phyloP scores from a whole-genome alignment of 2,888 invertebrate genomes.

The Tholera decimalis region DNA sequence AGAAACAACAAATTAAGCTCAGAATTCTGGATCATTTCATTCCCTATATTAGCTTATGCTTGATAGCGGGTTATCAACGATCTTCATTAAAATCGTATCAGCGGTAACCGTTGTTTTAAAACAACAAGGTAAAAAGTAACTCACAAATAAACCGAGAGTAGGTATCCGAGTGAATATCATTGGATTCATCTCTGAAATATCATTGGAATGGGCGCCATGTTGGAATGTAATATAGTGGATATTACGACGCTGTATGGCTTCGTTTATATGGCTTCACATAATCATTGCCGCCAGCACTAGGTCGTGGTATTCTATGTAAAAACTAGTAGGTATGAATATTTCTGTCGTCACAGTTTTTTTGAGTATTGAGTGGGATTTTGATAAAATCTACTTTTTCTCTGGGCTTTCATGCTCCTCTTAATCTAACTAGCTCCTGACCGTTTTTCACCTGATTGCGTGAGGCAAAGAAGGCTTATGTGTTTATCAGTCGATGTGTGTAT shows the following conservation, averaged over 20 bases:
- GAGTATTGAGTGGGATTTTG: not conserved
- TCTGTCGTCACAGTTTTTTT: not conserved
- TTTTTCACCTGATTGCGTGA: no score
- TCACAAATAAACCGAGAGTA: not conserved
- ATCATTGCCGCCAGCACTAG: no score
- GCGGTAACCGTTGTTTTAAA: no score
- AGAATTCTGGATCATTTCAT: no score
- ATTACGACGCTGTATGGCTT: constrained; percentile 24
- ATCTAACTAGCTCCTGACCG: no score
- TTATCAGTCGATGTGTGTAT: no score
- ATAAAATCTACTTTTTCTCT: not conserved
- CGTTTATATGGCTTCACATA: constrained; percentile 34
- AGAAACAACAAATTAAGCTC: no score
- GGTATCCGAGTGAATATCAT: constrained; percentile 16
- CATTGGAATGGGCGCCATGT: constrained; percentile 34
- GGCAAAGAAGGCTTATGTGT: no score
- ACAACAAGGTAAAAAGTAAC: not conserved
- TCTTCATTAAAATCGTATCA: no score
- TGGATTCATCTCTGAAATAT: constrained; percentile 37
- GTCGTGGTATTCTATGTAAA: not conserved
- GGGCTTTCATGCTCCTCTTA: no score
- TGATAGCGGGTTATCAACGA: no score
- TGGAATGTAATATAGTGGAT: constrained; percentile 48
- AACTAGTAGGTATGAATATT: not conserved
- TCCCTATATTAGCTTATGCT: no score